Evolutionary conservation across 2,888 invertebrate genomes (phyloP).

Genomic region (Eilema caniola): DNA sequence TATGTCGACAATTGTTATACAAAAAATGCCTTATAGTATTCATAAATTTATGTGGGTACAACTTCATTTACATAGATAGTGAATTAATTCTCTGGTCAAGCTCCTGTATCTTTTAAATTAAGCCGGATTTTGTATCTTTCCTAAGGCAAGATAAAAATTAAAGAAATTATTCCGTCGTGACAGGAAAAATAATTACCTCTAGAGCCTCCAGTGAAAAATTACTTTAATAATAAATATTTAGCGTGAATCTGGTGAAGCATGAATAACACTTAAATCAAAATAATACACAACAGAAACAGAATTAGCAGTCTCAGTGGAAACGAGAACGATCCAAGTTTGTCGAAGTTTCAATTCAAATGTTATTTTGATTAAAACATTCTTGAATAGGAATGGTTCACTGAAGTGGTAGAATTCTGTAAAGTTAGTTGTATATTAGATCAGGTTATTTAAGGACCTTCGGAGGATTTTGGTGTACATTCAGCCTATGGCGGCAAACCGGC

Average conservation of each 20-base stretch:
- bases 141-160: not conserved
- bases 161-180: not conserved
- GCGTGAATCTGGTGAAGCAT: constrained; percentile 26
- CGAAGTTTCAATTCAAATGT: constrained; percentile 46
- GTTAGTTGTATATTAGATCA: constrained; percentile 4
- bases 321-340: constrained; percentile 30
- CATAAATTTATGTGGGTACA: not conserved
- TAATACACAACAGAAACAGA: constrained; percentile 31
- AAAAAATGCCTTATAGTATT: not conserved
- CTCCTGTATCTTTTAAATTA: constrained; percentile 5
- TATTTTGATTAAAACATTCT: constrained; percentile 50
- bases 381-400: constrained; percentile 20
- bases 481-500: no score
- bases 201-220: not conserved
- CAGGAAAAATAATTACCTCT: not conserved
- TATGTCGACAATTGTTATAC: no score
- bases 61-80: not conserved
- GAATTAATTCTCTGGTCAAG: not conserved
- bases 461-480: no score
- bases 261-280: constrained; percentile 40
- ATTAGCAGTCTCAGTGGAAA: constrained; percentile 41
- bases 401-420: constrained; percentile 21
- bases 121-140: not conserved
- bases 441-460: not conserved
- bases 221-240: constrained; percentile 18